Conservation (phyloP, 2,888 invertebrate genomes). For the Eueremaeus valkanovi region DNA sequence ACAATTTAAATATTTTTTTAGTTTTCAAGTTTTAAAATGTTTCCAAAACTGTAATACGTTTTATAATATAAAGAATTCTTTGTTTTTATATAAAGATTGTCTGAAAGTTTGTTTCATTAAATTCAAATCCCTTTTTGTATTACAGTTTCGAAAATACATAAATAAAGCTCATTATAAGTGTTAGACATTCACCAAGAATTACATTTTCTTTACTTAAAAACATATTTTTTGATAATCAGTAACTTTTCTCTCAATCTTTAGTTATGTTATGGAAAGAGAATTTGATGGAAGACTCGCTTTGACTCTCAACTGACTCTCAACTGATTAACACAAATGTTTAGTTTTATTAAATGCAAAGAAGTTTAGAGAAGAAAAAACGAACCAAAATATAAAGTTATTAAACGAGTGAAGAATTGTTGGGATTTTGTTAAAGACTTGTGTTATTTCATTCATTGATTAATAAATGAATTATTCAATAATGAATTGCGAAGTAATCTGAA, state of each 20-base stretch:
- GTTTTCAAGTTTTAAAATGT: not conserved
- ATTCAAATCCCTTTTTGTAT: not conserved
- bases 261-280: not conserved
- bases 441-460: not conserved
- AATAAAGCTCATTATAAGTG: conserved; percentile 6
- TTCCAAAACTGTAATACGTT: not conserved
- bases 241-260: too few relatives aligned
- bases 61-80: not conserved
- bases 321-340: not conserved
- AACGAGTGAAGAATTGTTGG: not conserved
- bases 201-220: not conserved
- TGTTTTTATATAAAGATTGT: not conserved
- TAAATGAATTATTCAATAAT: not conserved
- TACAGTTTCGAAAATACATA: not conserved
- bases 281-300: not conserved
- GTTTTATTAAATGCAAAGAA: not conserved
- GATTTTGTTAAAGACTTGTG: not conserved
- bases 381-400: not conserved
- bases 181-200: conserved; percentile 8
- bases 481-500: conserved; percentile 5
- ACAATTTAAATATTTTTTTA: too few relatives aligned
- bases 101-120: not conserved
- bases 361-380: not conserved
- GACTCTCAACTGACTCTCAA: not conserved
- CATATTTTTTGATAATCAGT: not conserved